Evolutionary conservation across 2,888 invertebrate genomes (phyloP), one percentile per base, ranked within the genome.

Genomic region (Alentia gelatinosa): DNA sequence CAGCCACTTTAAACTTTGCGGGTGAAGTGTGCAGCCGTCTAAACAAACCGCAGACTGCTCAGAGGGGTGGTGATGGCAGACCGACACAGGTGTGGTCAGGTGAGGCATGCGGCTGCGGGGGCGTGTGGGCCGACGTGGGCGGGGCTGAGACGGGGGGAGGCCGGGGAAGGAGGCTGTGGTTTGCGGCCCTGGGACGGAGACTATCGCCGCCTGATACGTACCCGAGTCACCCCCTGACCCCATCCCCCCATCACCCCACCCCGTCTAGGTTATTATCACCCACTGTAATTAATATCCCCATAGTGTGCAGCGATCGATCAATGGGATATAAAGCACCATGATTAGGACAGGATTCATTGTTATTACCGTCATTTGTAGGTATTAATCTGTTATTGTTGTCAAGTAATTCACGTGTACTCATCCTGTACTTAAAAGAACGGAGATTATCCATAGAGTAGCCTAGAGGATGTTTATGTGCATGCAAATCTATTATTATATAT

Each of bases 41-140:
- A 83, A 83, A 83, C 83, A 83, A 83, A 83, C 83, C 83, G 39
- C 83, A 83, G 39, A 35, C 83, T 19, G 83, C n/a, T 19, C 3
- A 42, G 47, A 56, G 19, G 19, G 23, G n/a, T 40, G 37, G 50
- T 50, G 50, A 50, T n/a, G n/a, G 56, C 1, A 56, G 83, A 39
- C 12, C 1, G 19, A 1, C 39, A 33, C 50, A 47, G 47, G 86
- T 86, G 86, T 86, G 86, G 86, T 86, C 26, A 50, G 86, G 86
- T 26, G 9, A 15, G 47, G 23, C 47, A 40, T 23, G 19, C 4
- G 47, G 26, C 39, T 83, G 83, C 39, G 40, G 42, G 39, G 26
- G 40, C 39, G 39, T 1, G 37, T 83, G 19, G 83, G 37, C 39
- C 30, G 83, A 42, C 12, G 83, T 83, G 40, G 42, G 37, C 12